Evolutionary conservation across 2,113 vertebrate species (phyloP).

Genomic region (Siphamia tubifer): DNA sequence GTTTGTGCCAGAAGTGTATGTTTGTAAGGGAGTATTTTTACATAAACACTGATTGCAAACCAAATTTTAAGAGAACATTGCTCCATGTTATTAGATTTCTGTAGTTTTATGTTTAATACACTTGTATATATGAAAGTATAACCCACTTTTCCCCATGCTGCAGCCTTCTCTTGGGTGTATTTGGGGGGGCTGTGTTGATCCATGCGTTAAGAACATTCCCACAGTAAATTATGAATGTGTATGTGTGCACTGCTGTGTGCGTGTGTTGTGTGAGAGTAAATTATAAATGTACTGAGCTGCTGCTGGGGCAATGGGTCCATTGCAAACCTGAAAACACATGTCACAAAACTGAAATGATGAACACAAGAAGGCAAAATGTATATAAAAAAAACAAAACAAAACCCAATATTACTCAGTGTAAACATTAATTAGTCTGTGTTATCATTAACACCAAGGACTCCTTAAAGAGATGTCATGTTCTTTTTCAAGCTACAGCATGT

Average conservation of each 20-base stretch:
- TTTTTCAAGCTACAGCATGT: neutral
- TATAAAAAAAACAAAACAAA: too few relatives aligned
- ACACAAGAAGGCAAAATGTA: neutral
- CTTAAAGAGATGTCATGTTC: too few relatives aligned
- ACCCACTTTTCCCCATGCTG: conserved; percentile 19
- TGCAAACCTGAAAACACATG: conserved; percentile 23
- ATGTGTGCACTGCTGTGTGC: conserved; percentile 19
- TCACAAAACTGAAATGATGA: conserved; percentile 3
- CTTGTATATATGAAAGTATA: neutral
- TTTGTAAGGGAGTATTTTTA: neutral
- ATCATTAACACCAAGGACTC: neutral
- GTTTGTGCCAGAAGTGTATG: neutral
- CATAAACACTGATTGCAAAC: neutral
- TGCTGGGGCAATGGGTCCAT: conserved; percentile 64
- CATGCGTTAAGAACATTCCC: conserved; percentile 77
- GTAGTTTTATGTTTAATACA: conserved; percentile 8
- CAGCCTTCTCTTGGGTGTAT: conserved; percentile 47
- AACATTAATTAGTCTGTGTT: neutral
- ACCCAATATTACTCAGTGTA: neutral
- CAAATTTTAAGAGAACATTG: neutral
- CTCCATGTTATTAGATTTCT: neutral
- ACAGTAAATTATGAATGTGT: conserved; percentile 77
- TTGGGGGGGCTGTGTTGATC: conserved; percentile 66
- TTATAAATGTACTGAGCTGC: conserved; percentile 68
- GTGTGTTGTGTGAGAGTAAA: conserved; percentile 55